Conservation (phyloP, 2,888 invertebrate species). For the Campoplex nolae region DNA sequence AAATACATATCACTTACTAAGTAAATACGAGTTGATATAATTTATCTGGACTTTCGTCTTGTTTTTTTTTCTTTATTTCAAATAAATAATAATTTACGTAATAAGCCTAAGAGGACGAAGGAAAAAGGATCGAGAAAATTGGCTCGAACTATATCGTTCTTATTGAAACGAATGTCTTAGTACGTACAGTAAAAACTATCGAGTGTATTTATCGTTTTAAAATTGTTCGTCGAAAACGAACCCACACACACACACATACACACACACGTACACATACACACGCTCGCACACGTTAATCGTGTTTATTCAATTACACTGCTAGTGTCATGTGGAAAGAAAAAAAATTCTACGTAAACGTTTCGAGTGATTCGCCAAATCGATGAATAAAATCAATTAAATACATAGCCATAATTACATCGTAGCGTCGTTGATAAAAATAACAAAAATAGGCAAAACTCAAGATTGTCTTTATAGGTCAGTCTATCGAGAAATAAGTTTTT, state of each 20-base stretch:
- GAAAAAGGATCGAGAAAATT: conserved; percentile 37
- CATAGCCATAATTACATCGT: conserved; percentile 65
- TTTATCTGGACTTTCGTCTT: not conserved
- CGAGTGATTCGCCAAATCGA: conserved; percentile 28
- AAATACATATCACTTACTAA: conserved; percentile 64
- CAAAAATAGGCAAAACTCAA: conserved; percentile 14
- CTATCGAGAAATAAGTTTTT: conserved; percentile 9
- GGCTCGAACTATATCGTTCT: conserved; percentile 49
- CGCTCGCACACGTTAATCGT: conserved; percentile 27
- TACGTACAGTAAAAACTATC: conserved; percentile 3
- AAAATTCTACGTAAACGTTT: conserved; percentile 61
- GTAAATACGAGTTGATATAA: conserved; percentile 60
- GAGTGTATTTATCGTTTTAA: conserved; percentile 25
- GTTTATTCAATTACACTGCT: conserved; percentile 44
- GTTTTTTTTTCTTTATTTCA: conserved; percentile 70
- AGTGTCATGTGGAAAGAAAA: conserved; percentile 67
- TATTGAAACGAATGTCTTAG: conserved; percentile 52
- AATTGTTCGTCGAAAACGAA: conserved; percentile 48
- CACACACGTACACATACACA: conserved; percentile 18
- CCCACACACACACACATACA: not conserved
- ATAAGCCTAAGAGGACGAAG: conserved; percentile 69
- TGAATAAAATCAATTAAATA: conserved; percentile 55
- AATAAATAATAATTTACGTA: conserved; percentile 81
- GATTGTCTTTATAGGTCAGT: conserved; percentile 3
- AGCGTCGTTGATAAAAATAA: conserved; percentile 19